Conservation (phyloP, 2,113 vertebrate species). For the Lynx canadensis region DNA sequence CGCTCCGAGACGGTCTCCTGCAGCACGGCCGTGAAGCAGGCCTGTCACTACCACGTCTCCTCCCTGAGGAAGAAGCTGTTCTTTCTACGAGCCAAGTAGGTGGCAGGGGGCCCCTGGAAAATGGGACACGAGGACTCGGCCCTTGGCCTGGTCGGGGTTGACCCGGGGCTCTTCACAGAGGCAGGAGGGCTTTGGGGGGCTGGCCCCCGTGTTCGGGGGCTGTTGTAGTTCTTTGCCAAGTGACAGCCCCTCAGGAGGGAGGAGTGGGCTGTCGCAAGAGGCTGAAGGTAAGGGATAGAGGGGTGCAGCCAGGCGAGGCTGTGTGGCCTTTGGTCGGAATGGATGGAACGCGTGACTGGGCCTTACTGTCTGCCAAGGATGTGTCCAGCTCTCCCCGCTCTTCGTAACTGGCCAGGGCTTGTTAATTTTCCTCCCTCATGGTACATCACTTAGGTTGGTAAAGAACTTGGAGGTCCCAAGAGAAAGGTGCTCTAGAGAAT, state of each 20-base stretch:
- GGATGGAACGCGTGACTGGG: not conserved
- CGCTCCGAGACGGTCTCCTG: constrained; percentile 29
- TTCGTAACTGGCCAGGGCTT: not conserved
- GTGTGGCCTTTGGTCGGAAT: not conserved
- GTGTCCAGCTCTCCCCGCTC: not conserved
- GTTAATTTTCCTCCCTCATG: not conserved
- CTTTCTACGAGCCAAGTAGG: constrained; percentile 82
- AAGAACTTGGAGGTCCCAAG: not conserved
- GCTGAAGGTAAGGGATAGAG: not conserved
- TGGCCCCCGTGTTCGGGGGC: not conserved
- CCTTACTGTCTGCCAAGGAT: not conserved
- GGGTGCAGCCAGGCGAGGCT: not conserved
- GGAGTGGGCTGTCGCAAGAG: not conserved
- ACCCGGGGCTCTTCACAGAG: not conserved
- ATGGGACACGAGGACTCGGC: not conserved
- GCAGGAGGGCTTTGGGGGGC: not conserved
- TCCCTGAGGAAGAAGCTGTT: constrained; percentile 85
- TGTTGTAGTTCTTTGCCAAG: not conserved
- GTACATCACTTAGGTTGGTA: not conserved
- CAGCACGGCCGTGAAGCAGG: constrained; percentile 70
- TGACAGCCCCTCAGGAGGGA: not conserved
- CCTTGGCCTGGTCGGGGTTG: not conserved
- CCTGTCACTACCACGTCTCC: constrained; percentile 74
- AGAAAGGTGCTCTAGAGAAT: not conserved
- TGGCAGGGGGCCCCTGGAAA: not conserved